Conservation (phyloP, 2,797 vertebrate species). For the Propithecus perrieri region DNA sequence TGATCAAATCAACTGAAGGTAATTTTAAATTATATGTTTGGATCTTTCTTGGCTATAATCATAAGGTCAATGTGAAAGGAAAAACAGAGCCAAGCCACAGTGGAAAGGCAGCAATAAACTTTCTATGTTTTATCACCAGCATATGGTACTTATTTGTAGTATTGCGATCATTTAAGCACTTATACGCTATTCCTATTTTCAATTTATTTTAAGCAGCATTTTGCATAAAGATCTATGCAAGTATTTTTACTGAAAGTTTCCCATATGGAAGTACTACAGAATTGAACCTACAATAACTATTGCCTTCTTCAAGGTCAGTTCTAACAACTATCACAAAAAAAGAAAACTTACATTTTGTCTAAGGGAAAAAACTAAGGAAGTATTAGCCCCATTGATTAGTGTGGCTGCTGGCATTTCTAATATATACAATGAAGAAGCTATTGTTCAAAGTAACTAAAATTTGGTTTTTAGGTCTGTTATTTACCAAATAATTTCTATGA, state of each 20-base stretch:
- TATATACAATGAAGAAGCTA: background rate
- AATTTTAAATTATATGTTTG: slow-evolving; percentile 12
- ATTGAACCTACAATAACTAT: background rate
- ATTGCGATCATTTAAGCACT: background rate
- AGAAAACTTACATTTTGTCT: background rate
- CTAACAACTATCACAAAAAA: background rate
- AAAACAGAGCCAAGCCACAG: background rate
- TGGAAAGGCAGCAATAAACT: background rate
- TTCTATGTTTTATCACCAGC: background rate
- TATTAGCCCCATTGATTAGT: background rate
- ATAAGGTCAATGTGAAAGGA: background rate
- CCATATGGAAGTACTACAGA: background rate
- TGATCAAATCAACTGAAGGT: background rate
- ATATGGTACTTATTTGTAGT: background rate
- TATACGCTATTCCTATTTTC: background rate
- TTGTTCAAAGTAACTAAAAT: background rate
- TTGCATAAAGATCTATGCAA: background rate
- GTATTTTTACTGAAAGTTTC: slow-evolving; percentile 15
- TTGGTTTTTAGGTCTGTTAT: background rate
- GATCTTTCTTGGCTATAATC: background rate
- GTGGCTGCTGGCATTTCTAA: background rate
- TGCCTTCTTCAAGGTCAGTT: background rate
- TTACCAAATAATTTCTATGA: background rate
- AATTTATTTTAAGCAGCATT: slow-evolving; percentile 4
- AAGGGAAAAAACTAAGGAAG: background rate